Percentiles rank a stretch among this genome's conserved stretches.
Evolutionary conservation across 2,113 vertebrate species (phyloP).

Genomic region (Sapajus apella): DNA sequence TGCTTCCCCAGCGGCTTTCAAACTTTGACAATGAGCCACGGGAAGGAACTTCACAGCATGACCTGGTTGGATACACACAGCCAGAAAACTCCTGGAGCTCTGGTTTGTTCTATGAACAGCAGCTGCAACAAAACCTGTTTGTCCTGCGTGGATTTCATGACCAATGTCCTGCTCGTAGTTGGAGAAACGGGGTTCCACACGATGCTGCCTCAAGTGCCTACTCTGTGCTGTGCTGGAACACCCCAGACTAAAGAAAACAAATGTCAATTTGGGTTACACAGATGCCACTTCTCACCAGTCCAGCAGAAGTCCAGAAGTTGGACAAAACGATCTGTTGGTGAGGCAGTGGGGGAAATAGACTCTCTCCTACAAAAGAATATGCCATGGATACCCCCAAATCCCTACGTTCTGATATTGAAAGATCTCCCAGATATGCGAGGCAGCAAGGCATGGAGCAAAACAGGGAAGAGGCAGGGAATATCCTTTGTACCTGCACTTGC

Average conservation of each 20-base stretch:
- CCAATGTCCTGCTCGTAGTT: background rate
- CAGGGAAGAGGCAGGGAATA: no score
- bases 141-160: no score
- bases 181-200: background rate
- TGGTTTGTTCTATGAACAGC: background rate
- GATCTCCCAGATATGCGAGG: background rate
- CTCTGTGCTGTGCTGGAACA: background rate
- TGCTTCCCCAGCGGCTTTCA: background rate
- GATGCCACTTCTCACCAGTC: background rate
- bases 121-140: background rate
- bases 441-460: background rate
- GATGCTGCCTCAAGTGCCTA: fast-evolving
- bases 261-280: background rate
- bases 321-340: background rate
- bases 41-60: background rate
- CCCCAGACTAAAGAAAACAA: no score
- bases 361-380: background rate
- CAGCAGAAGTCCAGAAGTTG: background rate
- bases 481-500: background rate
- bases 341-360: background rate
- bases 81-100: no score
- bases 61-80: no score
- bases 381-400: background rate
- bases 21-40: background rate
- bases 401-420: background rate